These are phyloP conservation scores for Ciconia stormi DNA, from an alignment of 2,113 vertebrate genomes.

Conservation along the genomic window DNA sequence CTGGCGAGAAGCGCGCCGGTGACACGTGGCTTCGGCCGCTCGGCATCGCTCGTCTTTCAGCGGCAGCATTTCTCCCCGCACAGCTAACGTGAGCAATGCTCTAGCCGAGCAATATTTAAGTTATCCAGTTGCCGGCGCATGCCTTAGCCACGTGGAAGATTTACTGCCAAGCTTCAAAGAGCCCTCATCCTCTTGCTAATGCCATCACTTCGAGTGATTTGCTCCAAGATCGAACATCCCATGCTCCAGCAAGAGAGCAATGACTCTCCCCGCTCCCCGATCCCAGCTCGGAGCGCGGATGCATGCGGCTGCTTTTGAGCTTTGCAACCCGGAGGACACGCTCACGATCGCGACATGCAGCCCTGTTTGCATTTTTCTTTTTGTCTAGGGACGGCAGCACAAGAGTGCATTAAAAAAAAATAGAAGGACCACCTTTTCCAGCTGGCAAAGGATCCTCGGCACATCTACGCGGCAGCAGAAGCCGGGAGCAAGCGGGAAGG, in stretches of 20 bases:
- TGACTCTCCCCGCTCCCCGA: neutral
- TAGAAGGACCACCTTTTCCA: neutral
- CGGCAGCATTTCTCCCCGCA: neutral
- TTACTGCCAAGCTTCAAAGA: neutral
- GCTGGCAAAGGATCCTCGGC: neutral
- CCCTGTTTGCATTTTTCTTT: neutral
- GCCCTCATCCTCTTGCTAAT: neutral
- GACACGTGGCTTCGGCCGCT: neutral
- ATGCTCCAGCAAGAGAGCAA: neutral
- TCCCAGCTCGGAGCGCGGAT: fast-evolving
- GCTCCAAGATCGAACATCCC: neutral
- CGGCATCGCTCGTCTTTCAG: neutral
- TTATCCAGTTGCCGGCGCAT: neutral
- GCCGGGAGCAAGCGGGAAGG: neutral
- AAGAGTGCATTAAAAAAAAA: too few species aligned
- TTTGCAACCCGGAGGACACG: neutral
- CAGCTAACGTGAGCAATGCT: neutral
- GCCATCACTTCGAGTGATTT: neutral
- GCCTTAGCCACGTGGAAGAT: neutral
- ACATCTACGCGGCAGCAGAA: neutral
- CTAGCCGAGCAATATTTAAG: fast-evolving
- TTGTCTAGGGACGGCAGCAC: neutral
- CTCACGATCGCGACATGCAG: fast-evolving
- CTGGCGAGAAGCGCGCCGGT: neutral
- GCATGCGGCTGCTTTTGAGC: neutral